Base-by-base conservation (phyloP, 2,888 invertebrate species). In the Marasmarcha lunaedactyla region DNA sequence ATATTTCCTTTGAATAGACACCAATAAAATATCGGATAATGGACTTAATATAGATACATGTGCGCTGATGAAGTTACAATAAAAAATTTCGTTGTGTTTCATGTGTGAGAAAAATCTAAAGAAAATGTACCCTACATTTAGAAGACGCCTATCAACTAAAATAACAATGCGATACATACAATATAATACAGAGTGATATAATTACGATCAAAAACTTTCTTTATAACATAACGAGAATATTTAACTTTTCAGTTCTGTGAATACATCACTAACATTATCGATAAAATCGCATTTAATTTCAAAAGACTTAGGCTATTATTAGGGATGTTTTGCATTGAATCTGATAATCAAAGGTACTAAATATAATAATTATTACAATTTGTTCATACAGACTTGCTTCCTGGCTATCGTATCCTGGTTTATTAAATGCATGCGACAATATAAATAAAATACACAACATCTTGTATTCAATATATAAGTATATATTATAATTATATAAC, bases 211-310 rank as follows among this genome's bases (percentile, higher is more conserved):
- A 68, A 20, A 64, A 51, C 60, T 56, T 60, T 68, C 64, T 66
- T 72, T 77, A 76, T 68, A 81, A 78, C 69, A 68, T 76, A 83
- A 83, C 79, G 74, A 79, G 71, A 74, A 76, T 72, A 76, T 71
- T 64, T 61, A 77, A 71, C 74, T 74, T 71, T 74, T 84, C 84
- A 84, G 84, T 84, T 78, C 84, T 81, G 84, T 84, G 83, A 83
- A 74, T 76, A 55, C 59, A 65, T 83, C 84, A 84, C 84, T 78
- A 81, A 81, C 76, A 68, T 67, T 67, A 62, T 50, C 49, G 63
- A 64, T 63, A 57, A 58, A 64, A 64, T 60, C 59, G 58, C 57
- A 62, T 66, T 61, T 33, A 25, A 38, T 30, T 36, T 38, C 15
- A 14, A 14, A 15, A n/a, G 36, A 15, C 14, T 30, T 30, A 30